Percentiles rank a stretch among this genome's conserved stretches.
phyloP scores from a whole-genome alignment of 2,888 invertebrate species.

The Ceriagrion tenellum region DNA sequence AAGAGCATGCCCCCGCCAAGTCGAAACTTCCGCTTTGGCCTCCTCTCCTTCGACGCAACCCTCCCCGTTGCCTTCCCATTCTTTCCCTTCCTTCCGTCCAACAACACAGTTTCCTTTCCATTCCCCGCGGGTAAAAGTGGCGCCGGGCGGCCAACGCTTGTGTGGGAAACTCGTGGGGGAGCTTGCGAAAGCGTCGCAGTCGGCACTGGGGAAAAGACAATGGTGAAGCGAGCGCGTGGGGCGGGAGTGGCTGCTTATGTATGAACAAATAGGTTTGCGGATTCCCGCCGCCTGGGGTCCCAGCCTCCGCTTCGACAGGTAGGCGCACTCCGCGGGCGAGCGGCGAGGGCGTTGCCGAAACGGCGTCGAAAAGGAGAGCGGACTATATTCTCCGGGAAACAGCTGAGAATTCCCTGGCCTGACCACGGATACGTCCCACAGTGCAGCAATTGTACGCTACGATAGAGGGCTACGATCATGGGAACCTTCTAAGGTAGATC shows the following conservation, averaged over 20 bases:
- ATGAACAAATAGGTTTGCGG: not conserved
- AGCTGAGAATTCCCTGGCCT: too few species aligned
- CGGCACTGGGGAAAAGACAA: not conserved
- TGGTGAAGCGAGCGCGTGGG: not conserved
- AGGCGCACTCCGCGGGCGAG: not conserved
- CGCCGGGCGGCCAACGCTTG: not conserved
- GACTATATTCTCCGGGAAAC: too few species aligned
- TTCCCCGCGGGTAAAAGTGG: slow-evolving; percentile 2
- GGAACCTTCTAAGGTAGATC: too few species aligned
- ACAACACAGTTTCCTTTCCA: not conserved
- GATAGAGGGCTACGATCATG: too few species aligned
- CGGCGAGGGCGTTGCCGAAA: not conserved
- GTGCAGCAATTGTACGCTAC: too few species aligned
- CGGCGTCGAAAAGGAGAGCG: too few species aligned
- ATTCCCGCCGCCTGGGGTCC: not conserved
- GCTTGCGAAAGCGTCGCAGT: not conserved
- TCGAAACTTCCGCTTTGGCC: slow-evolving; percentile 1
- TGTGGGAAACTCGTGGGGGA: not conserved
- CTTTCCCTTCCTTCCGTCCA: not conserved
- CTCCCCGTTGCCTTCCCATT: not conserved
- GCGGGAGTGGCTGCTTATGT: not conserved
- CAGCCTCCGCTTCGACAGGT: not conserved
- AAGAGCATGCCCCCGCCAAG: not conserved
- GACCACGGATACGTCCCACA: too few species aligned
- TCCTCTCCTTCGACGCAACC: not conserved